Conservation (phyloP, 1,140 invertebrate genomes). For the Scaptomyza hsui region DNA sequence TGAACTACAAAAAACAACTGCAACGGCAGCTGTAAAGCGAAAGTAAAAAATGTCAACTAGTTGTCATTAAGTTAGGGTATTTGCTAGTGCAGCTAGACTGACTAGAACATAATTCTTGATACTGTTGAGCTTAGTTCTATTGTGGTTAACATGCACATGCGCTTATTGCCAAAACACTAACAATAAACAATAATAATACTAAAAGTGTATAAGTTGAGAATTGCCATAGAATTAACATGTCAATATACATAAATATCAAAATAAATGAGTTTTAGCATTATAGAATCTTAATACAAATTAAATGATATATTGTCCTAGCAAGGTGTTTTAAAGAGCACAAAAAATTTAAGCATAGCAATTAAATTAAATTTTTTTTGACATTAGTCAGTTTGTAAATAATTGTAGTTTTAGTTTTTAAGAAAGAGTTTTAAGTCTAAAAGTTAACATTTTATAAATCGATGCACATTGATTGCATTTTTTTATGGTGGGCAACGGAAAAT, state of each 20-base stretch:
- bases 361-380: background rate
- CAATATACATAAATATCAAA: background rate
- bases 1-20: too few species aligned
- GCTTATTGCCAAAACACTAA: background rate
- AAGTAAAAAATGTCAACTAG: background rate
- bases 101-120: background rate
- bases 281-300: background rate
- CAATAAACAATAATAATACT: background rate
- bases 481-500: conserved; percentile 36
- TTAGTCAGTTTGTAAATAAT: conserved; percentile 25
- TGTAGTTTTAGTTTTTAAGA: conserved; percentile 19
- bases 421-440: conserved; percentile 13
- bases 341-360: background rate
- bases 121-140: background rate
- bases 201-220: background rate
- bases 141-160: background rate
- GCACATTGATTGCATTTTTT: conserved; percentile 51
- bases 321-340: background rate
- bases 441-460: conserved; percentile 30
- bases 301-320: background rate
- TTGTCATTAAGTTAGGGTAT: too few species aligned
- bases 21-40: background rate
- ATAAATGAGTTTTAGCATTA: background rate
- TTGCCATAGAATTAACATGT: background rate
- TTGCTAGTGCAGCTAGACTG: background rate